phyloP scores from a whole-genome alignment of 2,113 vertebrate genomes.

The Protomyctophum bolini region DNA sequence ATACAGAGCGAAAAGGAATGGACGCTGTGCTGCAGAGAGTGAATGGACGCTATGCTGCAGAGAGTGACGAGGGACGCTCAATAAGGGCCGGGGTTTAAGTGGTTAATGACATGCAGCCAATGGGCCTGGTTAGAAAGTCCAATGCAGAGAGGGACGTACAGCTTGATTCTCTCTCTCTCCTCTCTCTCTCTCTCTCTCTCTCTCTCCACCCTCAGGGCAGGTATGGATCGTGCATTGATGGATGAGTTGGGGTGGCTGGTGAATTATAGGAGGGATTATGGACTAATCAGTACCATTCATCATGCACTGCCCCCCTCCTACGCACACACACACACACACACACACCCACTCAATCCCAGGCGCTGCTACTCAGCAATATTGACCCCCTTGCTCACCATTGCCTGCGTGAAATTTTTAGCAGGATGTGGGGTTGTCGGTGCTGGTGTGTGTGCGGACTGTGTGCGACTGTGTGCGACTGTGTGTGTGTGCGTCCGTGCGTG shows the following conservation, averaged over 20 bases:
- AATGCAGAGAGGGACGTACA: background rate
- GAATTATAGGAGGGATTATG: constrained; percentile 69
- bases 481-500: constrained; percentile 1
- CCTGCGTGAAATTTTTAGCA: constrained; percentile 15
- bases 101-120: too few species aligned
- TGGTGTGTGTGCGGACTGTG: background rate
- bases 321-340: constrained; percentile 1
- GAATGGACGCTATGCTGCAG: too few species aligned
- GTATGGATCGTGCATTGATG: constrained; percentile 63
- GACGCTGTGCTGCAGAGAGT: too few species aligned
- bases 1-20: too few species aligned
- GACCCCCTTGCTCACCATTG: constrained; percentile 44
- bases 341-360: constrained; percentile 44
- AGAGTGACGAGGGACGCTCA: background rate
- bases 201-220: constrained; percentile 23
- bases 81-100: too few species aligned
- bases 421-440: background rate
- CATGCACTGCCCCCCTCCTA: constrained; percentile 42
- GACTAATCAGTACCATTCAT: constrained; percentile 69
- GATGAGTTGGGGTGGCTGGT: constrained; percentile 44
- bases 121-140: too few species aligned
- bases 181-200: background rate
- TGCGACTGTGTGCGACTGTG: background rate
- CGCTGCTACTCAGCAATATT: constrained; percentile 67
- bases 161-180: background rate